phyloP scores from a whole-genome alignment of 1,140 invertebrate genomes.

The Panagrolaimus sp. region DNA sequence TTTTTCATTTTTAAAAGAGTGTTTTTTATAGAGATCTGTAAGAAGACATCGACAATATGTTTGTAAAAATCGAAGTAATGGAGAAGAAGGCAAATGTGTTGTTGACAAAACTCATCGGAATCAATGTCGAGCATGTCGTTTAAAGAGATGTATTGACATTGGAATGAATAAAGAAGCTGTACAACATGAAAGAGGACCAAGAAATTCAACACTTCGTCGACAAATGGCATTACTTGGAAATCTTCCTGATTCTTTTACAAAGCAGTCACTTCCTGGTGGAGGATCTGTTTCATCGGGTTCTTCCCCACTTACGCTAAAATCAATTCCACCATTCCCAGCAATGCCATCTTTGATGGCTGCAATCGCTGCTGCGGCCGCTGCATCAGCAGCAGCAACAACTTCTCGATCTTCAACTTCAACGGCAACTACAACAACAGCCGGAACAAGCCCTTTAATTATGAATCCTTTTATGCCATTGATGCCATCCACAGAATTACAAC shows the following conservation, averaged over 20 bases:
- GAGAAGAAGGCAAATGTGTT: slow-evolving; percentile 69
- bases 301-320: neutral
- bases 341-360: slow-evolving; percentile 7
- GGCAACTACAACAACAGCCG: neutral
- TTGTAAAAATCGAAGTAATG: slow-evolving; percentile 74
- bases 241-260: neutral
- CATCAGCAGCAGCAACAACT: neutral
- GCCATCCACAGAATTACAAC: neutral
- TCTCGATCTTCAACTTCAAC: too few relatives aligned
- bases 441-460: neutral
- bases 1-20: slow-evolving; percentile 13
- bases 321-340: neutral
- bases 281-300: neutral
- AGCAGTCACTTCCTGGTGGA: neutral
- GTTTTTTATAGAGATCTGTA: slow-evolving; percentile 73
- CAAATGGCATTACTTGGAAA: slow-evolving; percentile 35
- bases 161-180: slow-evolving; percentile 72
- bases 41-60: slow-evolving; percentile 85
- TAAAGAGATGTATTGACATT: slow-evolving; percentile 63
- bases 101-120: slow-evolving; percentile 83
- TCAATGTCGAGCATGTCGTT: slow-evolving; percentile 64
- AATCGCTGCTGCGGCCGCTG: neutral
- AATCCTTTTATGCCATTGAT: neutral
- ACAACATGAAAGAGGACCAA: slow-evolving; percentile 63
- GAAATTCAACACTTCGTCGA: slow-evolving; percentile 35